Percentiles rank a stretch among this genome's conserved stretches.
Evolutionary conservation across 2,113 vertebrate species (phyloP).

Genomic region (Rhinolophus ferrumequinum): DNA sequence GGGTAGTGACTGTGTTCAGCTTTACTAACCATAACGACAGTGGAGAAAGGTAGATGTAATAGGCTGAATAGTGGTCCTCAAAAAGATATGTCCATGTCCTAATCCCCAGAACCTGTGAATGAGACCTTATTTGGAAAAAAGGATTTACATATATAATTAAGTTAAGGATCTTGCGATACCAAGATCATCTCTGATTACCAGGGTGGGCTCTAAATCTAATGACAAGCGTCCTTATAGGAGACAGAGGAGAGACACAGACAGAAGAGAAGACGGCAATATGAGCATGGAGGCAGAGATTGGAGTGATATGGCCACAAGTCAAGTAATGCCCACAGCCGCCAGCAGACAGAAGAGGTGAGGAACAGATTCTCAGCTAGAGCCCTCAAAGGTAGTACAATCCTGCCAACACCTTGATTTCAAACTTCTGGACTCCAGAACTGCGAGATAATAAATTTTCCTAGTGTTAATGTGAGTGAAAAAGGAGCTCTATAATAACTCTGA

Average conservation of each 20-base stretch:
- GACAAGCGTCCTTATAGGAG: background rate
- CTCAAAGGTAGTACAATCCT: accelerated
- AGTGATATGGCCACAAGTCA: background rate
- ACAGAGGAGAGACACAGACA: background rate
- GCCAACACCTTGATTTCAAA: background rate
- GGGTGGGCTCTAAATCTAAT: background rate
- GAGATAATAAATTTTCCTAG: background rate
- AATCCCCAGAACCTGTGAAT: background rate
- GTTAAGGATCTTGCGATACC: background rate
- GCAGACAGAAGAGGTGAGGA: background rate
- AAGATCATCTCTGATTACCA: background rate
- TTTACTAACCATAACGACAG: background rate
- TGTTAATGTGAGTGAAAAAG: background rate
- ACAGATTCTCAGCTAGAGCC: background rate
- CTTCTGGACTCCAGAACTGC: background rate
- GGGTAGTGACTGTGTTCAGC: background rate
- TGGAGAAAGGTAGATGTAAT: background rate
- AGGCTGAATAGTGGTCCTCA: background rate
- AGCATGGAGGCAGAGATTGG: background rate
- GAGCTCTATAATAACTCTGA: background rate
- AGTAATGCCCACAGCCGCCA: background rate
- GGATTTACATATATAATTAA: background rate
- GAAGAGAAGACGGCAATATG: background rate
- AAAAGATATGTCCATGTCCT: background rate
- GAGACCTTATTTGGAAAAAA: background rate